Percentiles rank a stretch among this genome's conserved stretches.
Evolutionary conservation across 2,113 vertebrate genomes (phyloP).

Genomic region (Eurystomus gularis): DNA sequence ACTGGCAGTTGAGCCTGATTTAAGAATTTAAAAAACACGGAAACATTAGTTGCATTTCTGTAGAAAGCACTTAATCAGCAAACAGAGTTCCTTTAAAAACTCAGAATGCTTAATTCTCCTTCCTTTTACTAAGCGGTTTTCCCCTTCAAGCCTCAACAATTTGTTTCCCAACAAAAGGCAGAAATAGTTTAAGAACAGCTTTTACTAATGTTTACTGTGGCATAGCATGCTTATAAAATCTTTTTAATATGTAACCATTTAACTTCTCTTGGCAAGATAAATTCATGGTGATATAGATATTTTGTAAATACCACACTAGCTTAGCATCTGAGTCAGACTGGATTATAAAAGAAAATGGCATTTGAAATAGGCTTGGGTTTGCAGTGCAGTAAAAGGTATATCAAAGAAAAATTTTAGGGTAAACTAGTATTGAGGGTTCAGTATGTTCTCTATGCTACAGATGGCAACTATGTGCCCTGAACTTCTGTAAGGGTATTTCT

Average conservation of each 20-base stretch:
- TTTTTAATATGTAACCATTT: slow-evolving; percentile 71
- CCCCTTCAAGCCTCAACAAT: slow-evolving; percentile 51
- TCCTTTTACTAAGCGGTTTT: slow-evolving; percentile 8
- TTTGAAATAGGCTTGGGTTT: background rate
- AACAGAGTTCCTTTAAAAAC: slow-evolving; percentile 44
- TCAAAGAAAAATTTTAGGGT: background rate
- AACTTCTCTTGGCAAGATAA: slow-evolving; percentile 63
- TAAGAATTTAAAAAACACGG: slow-evolving; percentile 9
- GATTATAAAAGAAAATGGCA: slow-evolving; percentile 9
- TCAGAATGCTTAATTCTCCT: background rate
- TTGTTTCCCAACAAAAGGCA: slow-evolving; percentile 42
- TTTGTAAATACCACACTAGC: slow-evolving; percentile 59
- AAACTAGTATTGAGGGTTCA: background rate
- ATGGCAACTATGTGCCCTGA: slow-evolving; percentile 25
- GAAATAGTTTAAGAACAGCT: slow-evolving; percentile 23
- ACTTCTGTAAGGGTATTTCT: background rate
- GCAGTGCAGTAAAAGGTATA: background rate
- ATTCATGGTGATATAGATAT: slow-evolving; percentile 12
- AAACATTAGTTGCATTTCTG: slow-evolving; percentile 43
- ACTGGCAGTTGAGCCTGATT: background rate
- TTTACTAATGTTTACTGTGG: slow-evolving; percentile 41
- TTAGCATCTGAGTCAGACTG: slow-evolving; percentile 13
- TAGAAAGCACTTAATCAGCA: slow-evolving; percentile 56
- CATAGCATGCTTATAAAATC: slow-evolving; percentile 62
- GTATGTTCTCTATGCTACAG: background rate